Base-by-base conservation (phyloP, 2,888 invertebrate genomes). In the Xylophagus ater region DNA sequence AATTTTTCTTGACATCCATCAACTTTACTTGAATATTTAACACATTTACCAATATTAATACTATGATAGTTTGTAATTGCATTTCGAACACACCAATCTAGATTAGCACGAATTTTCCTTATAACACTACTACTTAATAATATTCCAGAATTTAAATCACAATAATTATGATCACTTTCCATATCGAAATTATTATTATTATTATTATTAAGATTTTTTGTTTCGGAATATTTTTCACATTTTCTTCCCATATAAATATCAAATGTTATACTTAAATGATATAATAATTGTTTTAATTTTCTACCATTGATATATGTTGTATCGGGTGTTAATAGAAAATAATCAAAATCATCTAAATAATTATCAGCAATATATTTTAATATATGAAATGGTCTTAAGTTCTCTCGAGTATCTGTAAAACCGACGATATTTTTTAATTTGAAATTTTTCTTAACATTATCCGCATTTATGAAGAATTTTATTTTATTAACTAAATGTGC, bases 21-120 rank as follows among this genome's bases (percentile, higher is more conserved):
- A 49, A 57, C 57, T 51, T 62, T 66, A 46, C 60, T 68, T 37
- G 64, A 58, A 44, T 65, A 60, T 48, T 63, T 63, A 12, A 66
- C 74, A 60, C 93, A 92, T 47, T 85, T 72, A n/a, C 90, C 92
- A 45, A 93, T 70, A 68, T 89, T 90, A 57, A 86, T 78, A 59
- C 84, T 84, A 56, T 85, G 81, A 51, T 78, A 81, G 46, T 80
- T 77, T 2, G 87, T 84, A 56, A 81, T 80, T 2, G 85, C 81
- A 65, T 87, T 88, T 48, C 81, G 79, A 14, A 87, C 83, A 62
- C 92, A 92, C 84, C 89, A 89, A 58, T 90, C 88, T 52, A 92
- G 67, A 59, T 82, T 78, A 29, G 69, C 70, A 53, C 81, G 78
- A 51, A 93, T 74, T 46, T 80, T 77, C 43, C 76, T 76, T 52